A percentile compares a stretch with the other conserved stretches of the same genome.
phyloP scores from a whole-genome alignment of 2,888 invertebrate genomes.

The Eristalinus aeneus region DNA sequence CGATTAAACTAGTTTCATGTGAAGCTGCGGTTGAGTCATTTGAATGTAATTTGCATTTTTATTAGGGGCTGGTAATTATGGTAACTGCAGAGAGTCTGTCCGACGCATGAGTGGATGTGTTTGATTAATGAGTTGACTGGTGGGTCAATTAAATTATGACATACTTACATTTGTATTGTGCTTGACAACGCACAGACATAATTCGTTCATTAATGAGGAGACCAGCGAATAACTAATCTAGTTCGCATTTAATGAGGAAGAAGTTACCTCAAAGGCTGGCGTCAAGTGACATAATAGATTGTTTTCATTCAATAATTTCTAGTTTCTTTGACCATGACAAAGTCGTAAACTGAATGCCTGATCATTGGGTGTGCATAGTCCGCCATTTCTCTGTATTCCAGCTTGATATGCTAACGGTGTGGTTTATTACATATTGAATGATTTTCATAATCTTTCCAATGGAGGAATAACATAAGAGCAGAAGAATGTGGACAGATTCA shows the following conservation, averaged over 20 bases:
- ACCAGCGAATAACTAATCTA: neutral
- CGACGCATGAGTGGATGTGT: slow-evolving; percentile 14
- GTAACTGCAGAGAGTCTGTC: neutral
- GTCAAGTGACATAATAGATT: neutral
- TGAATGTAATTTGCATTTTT: slow-evolving; percentile 20
- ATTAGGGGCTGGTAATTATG: slow-evolving; percentile 1
- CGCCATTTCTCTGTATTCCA: neutral
- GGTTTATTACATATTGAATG: too few relatives aligned
- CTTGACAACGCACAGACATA: neutral
- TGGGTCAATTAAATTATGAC: slow-evolving; percentile 54
- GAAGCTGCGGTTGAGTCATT: neutral
- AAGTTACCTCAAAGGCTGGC: neutral
- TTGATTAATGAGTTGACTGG: slow-evolving; percentile 50
- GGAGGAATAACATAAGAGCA: too few relatives aligned
- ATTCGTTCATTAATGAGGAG: neutral
- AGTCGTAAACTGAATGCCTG: neutral
- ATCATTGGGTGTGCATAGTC: neutral
- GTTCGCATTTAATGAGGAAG: neutral
- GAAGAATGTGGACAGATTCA: too few relatives aligned
- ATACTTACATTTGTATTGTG: slow-evolving; percentile 1
- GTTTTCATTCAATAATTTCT: neutral
- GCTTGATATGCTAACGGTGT: neutral
- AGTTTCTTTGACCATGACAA: neutral
- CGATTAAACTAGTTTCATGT: slow-evolving; percentile 11
- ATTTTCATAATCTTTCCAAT: too few relatives aligned